Evolutionary conservation across 2,113 vertebrate species (phyloP).

Genomic region (Oreochromis tanganicae): DNA sequence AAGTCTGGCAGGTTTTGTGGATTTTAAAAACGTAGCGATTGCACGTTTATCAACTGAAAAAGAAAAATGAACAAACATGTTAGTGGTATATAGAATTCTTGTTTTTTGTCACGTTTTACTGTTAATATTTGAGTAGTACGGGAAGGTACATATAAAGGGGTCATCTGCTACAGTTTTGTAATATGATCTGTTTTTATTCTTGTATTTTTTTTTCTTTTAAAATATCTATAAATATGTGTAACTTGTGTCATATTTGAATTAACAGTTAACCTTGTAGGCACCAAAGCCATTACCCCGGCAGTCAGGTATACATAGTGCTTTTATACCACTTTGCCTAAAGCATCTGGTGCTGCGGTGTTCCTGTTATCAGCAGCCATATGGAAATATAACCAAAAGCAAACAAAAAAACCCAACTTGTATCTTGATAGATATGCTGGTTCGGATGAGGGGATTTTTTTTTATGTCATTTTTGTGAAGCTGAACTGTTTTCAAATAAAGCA

Average conservation of each 20-base stretch:
- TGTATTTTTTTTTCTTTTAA: not conserved
- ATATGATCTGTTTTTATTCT: not conserved
- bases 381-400: not conserved
- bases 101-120: not conserved
- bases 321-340: not conserved
- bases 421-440: not conserved
- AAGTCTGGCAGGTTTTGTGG: not conserved
- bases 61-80: not conserved
- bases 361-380: not conserved
- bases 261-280: constrained; percentile 3
- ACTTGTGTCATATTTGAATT: not conserved
- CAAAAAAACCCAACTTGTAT: not conserved
- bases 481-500: constrained; percentile 49
- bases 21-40: not conserved
- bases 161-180: not conserved
- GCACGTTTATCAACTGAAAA: not conserved
- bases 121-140: not conserved
- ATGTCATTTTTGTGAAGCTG: not conserved
- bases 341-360: not conserved
- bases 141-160: not conserved
- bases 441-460: not conserved
- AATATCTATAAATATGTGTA: not conserved
- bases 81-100: not conserved
- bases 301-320: not conserved
- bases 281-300: constrained; percentile 9